A percentile compares a stretch with the other conserved stretches of the same genome.
Evolutionary conservation across 2,797 vertebrate genomes (phyloP).

Genomic region (Hypotaenidia okinawae): DNA sequence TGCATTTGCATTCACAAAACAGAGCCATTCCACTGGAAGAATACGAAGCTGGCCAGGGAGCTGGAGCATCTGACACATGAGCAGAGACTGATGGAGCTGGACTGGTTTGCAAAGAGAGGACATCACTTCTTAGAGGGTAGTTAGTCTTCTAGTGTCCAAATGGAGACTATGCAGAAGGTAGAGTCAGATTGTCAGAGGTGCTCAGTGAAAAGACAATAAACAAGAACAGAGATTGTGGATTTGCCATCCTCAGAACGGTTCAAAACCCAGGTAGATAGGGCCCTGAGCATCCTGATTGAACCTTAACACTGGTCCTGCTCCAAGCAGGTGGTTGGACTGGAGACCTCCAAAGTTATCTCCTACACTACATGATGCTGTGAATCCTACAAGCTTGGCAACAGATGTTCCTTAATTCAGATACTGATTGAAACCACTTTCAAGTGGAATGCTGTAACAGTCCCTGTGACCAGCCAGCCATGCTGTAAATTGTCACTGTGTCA

Average conservation of each 20-base stretch:
- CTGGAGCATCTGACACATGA: background rate
- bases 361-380: background rate
- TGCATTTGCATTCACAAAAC: background rate
- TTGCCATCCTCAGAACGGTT: background rate
- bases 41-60: background rate
- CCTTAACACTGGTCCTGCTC: background rate
- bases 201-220: background rate
- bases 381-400: background rate
- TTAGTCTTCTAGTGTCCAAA: background rate
- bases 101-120: background rate
- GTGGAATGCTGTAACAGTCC: background rate
- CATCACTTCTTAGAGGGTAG: background rate
- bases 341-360: background rate
- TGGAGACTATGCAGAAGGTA: background rate
- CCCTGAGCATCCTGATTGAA: background rate
- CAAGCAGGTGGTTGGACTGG: background rate
- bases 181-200: background rate
- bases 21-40: background rate
- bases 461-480: background rate
- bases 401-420: background rate
- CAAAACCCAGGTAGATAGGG: background rate
- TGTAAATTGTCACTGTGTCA: background rate
- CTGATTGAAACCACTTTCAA: background rate
- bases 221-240: background rate
- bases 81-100: background rate